A percentile compares a stretch with the other conserved stretches of the same genome.
phyloP scores from a whole-genome alignment of 1,140 invertebrate genomes.

The Euura saliciscinereae region DNA sequence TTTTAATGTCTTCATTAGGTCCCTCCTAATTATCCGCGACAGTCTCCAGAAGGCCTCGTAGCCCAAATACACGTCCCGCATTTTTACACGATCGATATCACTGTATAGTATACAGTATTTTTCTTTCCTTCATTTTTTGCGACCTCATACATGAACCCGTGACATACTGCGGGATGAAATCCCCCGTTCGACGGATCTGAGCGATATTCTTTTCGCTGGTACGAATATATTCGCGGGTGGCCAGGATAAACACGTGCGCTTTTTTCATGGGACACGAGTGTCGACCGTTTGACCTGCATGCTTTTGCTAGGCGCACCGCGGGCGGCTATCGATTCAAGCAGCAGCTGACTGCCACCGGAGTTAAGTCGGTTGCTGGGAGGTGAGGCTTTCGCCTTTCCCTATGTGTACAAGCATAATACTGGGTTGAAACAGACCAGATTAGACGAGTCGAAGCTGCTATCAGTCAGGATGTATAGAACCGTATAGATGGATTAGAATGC shows the following conservation, averaged over 20 bases:
- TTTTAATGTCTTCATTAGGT: slow-evolving; percentile 1
- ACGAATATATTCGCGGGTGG: neutral
- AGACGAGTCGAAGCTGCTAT: neutral
- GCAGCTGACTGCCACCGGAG: slow-evolving; percentile 20
- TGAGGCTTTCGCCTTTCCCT: slow-evolving; percentile 10
- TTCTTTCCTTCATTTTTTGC: no score
- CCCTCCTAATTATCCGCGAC: neutral
- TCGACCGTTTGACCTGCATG: slow-evolving; percentile 2
- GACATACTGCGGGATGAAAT: no score
- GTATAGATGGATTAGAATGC: neutral
- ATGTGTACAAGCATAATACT: neutral
- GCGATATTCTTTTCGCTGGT: neutral
- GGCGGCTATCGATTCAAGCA: slow-evolving; percentile 35
- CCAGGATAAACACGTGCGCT: neutral
- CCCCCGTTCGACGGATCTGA: no score
- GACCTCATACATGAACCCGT: no score
- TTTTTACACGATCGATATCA: neutral
- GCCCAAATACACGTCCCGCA: neutral
- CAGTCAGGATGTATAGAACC: slow-evolving; percentile 8
- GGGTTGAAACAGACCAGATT: neutral
- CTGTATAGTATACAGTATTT: no score
- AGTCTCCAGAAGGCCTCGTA: neutral
- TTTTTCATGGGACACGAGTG: neutral
- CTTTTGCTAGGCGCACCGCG: neutral
- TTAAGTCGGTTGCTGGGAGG: slow-evolving; percentile 14